Base-by-base conservation (phyloP, 2,797 vertebrate species). In the Linurgus olivaceus region DNA sequence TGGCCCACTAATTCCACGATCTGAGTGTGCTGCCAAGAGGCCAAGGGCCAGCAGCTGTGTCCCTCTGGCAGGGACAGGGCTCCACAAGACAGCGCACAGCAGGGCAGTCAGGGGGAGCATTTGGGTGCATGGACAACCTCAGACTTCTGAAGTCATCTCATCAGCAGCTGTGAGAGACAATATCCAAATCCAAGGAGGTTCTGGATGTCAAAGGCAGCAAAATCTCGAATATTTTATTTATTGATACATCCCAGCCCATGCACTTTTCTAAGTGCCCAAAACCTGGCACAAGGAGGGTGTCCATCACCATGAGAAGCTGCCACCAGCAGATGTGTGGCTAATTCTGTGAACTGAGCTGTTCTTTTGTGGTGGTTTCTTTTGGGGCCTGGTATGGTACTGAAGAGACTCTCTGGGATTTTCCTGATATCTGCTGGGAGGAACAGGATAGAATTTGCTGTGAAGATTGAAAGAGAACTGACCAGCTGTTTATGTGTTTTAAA, bases 61-160 rank as follows among this genome's bases (percentile, higher is more conserved):
- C 44, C 38, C 57, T 50, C 26, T 75, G 50, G 67, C 54, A 45
- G 67, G 80, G 66, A 3, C 38, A 76, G 6, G 1, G 16, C 45
- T 68, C 9, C 0, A 0, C n/a, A 38, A 5, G 24, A 31, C 25
- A 26, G 33, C 6, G 16, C 28, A 23, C 2, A 6, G 50, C n/a
- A 20, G 8, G 2, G 7, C 25, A 20, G 26, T 8, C n/a, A 26
- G n/a, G 17, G 10, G 33, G 38, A 88, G 19, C 10, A 3, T 38
- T 29, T 23, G 58, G 42, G 28, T 59, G 51, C 3, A 1, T 31
- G 31, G 33, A 1, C 55, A 70, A 0, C 52, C 40, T 59, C 70
- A 59, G 7, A 10, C 57, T 54, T 19, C 25, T 10, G 17, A 52
- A 77, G 17, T 38, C 44, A 51, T 26, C n/a, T 38, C 25, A 31